Evolutionary conservation across 2,888 invertebrate genomes (phyloP), one percentile per base, ranked within the genome.

Genomic region (Meteorus cinctellus): DNA sequence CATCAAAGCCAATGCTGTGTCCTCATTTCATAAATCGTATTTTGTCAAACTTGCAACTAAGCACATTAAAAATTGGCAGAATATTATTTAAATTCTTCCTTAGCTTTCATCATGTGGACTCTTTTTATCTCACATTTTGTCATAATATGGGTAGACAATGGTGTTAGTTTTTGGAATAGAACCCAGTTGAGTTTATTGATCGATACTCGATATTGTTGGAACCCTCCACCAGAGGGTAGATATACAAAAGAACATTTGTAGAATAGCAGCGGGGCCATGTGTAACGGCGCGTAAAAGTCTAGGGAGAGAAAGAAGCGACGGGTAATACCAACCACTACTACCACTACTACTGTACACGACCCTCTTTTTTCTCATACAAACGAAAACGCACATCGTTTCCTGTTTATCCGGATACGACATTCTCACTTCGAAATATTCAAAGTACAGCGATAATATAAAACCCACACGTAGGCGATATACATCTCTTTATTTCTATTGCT

Each of bases 161-260:
- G n/a, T 24, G 36, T 36, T n/a, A n/a, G 36, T 10, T 34, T 65
- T 65, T 41, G 14, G 14, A 48, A 45, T 36, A 59, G n/a, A 68
- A 12, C 14, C 67, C 45, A 45, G 70, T 71, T 71, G 19, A 66
- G 55, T 14, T 66, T 76, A 76, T 76, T 76, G 76, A 76, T 76
- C 72, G 59, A 69, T 69, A 45, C 60, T 75, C 70, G 55, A 76
- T 76, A 76, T 59, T 62, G 51, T 73, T 68, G 36, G 62, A 63
- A 41, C 76, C 69, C 55, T 69, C 31, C 34, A 27, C 31, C 29
- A 74, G 72, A 63, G 76, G 68, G 63, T 36, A 41, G 48, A 55
- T 19, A 55, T 19, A 76, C 72, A 76, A 72, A 72, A 51, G 72
- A 41, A 51, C 29, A 31, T 63, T 34, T 48, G 68, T 62, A 76